Conservation (phyloP, 2,888 invertebrate species). For the Diachrysia chrysitis region DNA sequence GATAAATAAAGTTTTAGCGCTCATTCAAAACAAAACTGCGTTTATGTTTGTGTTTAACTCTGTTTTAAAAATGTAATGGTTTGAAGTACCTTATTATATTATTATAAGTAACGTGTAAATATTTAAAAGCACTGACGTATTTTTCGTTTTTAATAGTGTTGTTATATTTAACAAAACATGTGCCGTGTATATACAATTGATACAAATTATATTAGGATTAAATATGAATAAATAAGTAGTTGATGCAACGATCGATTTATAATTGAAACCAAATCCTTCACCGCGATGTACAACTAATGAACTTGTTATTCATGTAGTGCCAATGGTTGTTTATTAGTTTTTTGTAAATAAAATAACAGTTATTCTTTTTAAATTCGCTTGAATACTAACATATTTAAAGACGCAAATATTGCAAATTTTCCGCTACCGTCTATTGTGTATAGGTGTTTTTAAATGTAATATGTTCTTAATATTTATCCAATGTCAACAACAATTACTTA, state of each 20-base stretch:
- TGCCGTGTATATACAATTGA: slow-evolving; percentile 87
- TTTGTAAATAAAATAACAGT: slow-evolving; percentile 61
- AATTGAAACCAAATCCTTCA: slow-evolving; percentile 83
- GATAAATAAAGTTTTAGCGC: slow-evolving; percentile 31
- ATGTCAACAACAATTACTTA: background rate
- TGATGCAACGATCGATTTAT: slow-evolving; percentile 63
- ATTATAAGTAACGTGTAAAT: slow-evolving; percentile 82
- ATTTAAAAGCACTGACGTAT: slow-evolving; percentile 79
- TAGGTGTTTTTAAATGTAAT: slow-evolving; percentile 18
- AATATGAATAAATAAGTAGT: slow-evolving; percentile 60
- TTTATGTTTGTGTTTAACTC: slow-evolving; percentile 48
- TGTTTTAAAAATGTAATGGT: slow-evolving; percentile 60
- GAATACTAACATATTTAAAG: slow-evolving; percentile 47
- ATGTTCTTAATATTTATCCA: slow-evolving; percentile 3
- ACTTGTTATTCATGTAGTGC: slow-evolving; percentile 75
- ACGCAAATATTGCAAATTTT: slow-evolving; percentile 21
- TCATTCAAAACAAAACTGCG: slow-evolving; percentile 60
- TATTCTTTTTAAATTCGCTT: slow-evolving; percentile 38
- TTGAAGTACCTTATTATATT: slow-evolving; percentile 80
- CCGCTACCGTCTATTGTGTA: slow-evolving; percentile 16
- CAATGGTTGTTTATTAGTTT: slow-evolving; percentile 75
- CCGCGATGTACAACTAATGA: slow-evolving; percentile 84
- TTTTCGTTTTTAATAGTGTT: slow-evolving; percentile 73
- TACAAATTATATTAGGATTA: slow-evolving; percentile 74
- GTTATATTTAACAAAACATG: slow-evolving; percentile 78